A percentile compares a stretch with the other conserved stretches of the same genome.
These are phyloP conservation scores for Diorhabda carinulata DNA, from an alignment of 1,140 invertebrate species.

Conservation along the genomic window DNA sequence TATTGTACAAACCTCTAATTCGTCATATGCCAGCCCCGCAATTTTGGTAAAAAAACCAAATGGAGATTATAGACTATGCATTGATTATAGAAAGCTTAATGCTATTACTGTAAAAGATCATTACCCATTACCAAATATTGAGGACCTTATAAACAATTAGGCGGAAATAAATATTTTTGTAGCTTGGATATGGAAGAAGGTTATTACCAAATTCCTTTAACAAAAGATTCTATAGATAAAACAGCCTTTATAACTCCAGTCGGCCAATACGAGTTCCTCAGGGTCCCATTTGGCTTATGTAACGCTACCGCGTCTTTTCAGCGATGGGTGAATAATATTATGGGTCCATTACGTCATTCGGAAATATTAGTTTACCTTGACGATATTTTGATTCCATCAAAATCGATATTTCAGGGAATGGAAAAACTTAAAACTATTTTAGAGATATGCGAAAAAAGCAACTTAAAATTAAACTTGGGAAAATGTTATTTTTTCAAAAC, in stretches of 20 bases:
- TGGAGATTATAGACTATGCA: constrained; percentile 38
- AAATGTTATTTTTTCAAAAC: no score
- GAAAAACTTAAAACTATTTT: no score
- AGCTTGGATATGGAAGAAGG: constrained; percentile 34
- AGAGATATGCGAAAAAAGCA: no score
- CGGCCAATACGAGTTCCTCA: constrained; percentile 35
- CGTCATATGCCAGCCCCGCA: constrained; percentile 3
- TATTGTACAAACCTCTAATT: constrained; percentile 16
- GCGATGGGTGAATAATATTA: no score
- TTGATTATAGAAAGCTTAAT: constrained; percentile 44
- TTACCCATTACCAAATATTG: constrained; percentile 37
- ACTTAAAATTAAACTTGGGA: no score
- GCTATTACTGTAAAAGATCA: constrained; percentile 2
- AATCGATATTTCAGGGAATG: no score
- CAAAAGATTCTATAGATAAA: constrained; percentile 28
- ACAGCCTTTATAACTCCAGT: constrained; percentile 33
- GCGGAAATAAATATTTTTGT: constrained; percentile 35
- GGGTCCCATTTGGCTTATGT: constrained; percentile 35
- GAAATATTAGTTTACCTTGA: no score
- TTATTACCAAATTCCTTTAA: constrained; percentile 40
- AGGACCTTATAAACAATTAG: constrained; percentile 43
- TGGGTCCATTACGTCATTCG: no score
- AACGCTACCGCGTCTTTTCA: constrained; percentile 17
- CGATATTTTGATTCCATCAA: no score
- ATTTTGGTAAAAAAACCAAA: constrained; percentile 35